Evolutionary conservation across 1,140 invertebrate genomes (phyloP).

Genomic region (Chlorops oryzae): DNA sequence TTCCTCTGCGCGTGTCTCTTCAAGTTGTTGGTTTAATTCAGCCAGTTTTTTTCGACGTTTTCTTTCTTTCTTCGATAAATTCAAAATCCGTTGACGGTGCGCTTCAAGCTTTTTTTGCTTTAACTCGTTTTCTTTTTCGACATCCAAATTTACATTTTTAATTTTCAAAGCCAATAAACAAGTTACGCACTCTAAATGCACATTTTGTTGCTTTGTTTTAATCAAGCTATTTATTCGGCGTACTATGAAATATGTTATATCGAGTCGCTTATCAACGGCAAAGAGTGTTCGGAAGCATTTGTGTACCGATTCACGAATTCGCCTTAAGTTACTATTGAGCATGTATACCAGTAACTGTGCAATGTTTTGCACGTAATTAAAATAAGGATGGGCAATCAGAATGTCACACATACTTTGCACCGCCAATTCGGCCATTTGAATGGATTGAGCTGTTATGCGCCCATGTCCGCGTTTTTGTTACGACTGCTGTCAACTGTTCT

Average conservation of each 20-base stretch:
- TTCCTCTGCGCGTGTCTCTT: constrained; percentile 88
- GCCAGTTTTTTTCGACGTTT: constrained; percentile 73
- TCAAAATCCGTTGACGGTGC: constrained; percentile 69
- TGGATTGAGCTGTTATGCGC: constrained; percentile 44
- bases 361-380: constrained; percentile 89
- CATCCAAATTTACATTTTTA: constrained; percentile 73
- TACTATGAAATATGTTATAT: constrained; percentile 78
- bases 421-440: constrained; percentile 61
- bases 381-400: constrained; percentile 75
- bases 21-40: constrained; percentile 80
- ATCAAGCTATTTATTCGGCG: constrained; percentile 73
- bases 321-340: constrained; percentile 59
- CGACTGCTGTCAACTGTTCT: constrained; percentile 65
- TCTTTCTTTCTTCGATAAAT: constrained; percentile 76
- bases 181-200: constrained; percentile 67
- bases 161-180: constrained; percentile 72
- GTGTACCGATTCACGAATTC: constrained; percentile 56
- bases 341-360: constrained; percentile 74
- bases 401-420: constrained; percentile 76
- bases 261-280: constrained; percentile 72
- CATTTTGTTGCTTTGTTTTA: constrained; percentile 65
- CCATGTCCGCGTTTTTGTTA: constrained; percentile 57
- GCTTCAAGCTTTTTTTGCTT: constrained; percentile 72
- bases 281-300: constrained; percentile 68
- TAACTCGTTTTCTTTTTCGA: constrained; percentile 66